Base-by-base conservation (phyloP, 1,140 invertebrate species). In the Rhyzopertha dominica region DNA sequence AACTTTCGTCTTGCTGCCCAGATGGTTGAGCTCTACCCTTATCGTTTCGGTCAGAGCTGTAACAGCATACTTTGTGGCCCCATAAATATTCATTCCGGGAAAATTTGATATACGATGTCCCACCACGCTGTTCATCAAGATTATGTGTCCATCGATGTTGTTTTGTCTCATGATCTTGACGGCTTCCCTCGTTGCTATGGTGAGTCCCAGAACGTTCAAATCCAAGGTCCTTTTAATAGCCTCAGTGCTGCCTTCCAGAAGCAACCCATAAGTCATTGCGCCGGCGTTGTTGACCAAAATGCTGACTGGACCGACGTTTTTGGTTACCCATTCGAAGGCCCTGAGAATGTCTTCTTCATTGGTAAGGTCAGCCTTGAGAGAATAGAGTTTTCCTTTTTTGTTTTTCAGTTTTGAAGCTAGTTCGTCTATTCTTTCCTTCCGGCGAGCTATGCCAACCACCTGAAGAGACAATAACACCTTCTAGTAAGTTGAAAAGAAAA, bases 121-220 rank as follows among this genome's bases (percentile, higher is more conserved):
- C 25, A 55, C 42, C 17, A 71, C 39, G 50, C 73, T 74, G 24
- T 76, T 80, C 23, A 82, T 69, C 41, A 79, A 72, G 35, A 82
- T 73, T 42, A 82, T 75, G 49, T 85, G 80, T 1, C 82, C 82
- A 47, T 80, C 71, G 8, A 79, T 66, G n/a, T 67, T 59, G 14
- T 71, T 63, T 47, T 74, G 69, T 37, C 65, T 68, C 78, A 84
- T 81, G 2, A 74, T 65, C 44, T 69, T 70, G 0, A 81, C 65
- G 8, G 75, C 69, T 56, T 80, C 74, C 34, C 72, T 64, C 0
- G 71, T 70, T 44, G 75, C 77, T 8, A 80, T 68, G 16, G 67
- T 68, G 2, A 76, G 53, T 0, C 66, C 77, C 20, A 81, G 50
- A 1, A 81, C 70, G 55, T 83, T 83, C 0, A 77, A 66, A 36